These are phyloP conservation scores for Amblyornis subalaris DNA, from an alignment of 2,113 vertebrate genomes.

Conservation along the genomic window DNA sequence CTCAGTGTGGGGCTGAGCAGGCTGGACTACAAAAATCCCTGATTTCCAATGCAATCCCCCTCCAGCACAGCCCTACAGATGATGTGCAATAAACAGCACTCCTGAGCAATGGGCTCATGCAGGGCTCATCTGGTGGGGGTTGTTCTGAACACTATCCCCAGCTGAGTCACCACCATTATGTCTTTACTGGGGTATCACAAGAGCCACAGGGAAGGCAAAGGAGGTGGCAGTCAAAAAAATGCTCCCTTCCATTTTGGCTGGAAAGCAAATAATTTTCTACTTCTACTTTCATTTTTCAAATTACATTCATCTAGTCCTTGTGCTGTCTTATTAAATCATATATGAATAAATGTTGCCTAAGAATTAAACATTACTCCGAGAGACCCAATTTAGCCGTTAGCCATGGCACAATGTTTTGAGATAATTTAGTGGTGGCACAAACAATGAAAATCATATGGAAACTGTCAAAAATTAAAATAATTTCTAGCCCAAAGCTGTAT, in stretches of 20 bases:
- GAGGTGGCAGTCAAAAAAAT: not conserved
- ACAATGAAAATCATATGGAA: not conserved
- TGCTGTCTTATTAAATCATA: constrained; percentile 7
- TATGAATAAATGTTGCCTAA: constrained; percentile 3
- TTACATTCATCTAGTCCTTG: not conserved
- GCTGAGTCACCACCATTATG: not conserved
- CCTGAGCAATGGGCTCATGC: not conserved
- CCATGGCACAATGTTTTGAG: not conserved
- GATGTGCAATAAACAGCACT: not conserved
- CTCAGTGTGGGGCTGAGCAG: not conserved
- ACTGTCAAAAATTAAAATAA: not conserved
- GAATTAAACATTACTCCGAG: constrained; percentile 9
- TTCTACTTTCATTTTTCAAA: constrained; percentile 29
- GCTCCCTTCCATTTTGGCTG: not conserved
- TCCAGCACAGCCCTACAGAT: accelerated
- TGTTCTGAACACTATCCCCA: not conserved
- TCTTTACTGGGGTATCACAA: not conserved
- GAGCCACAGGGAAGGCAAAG: not conserved
- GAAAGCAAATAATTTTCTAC: not conserved
- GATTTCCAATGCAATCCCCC: not conserved
- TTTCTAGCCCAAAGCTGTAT: constrained; percentile 5
- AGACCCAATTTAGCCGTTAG: not conserved
- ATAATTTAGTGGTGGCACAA: constrained; percentile 23
- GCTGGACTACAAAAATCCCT: not conserved
- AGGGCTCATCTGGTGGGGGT: not conserved